phyloP scores from a whole-genome alignment of 2,113 vertebrate genomes.

The Proterorhinus semilunaris region DNA sequence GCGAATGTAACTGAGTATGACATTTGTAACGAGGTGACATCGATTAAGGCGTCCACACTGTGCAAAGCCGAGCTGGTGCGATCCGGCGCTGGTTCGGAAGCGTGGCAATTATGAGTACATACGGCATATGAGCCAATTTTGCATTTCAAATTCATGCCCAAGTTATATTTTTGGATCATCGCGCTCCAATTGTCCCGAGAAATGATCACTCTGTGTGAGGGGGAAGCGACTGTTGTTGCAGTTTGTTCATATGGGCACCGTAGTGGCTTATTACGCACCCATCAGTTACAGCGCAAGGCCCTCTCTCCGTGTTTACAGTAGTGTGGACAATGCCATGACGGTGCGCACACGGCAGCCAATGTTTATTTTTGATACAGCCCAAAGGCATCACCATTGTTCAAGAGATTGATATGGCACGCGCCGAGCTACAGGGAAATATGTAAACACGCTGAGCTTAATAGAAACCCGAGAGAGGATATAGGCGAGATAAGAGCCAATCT shows the following conservation, averaged over 20 bases:
- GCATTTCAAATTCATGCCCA: no score
- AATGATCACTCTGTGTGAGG: no score
- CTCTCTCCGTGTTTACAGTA: slow-evolving; percentile 3
- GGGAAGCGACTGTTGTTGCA: no score
- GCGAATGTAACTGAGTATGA: background rate
- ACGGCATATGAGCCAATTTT: no score
- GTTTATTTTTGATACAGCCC: slow-evolving; percentile 28
- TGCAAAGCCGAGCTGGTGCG: no score
- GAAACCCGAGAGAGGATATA: background rate
- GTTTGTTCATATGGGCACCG: background rate
- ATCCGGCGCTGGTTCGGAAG: no score
- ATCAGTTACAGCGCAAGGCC: background rate
- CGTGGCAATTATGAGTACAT: no score
- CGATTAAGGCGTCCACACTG: no score
- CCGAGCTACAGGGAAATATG: background rate
- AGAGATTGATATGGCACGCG: slow-evolving; percentile 11
- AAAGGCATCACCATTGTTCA: slow-evolving; percentile 27
- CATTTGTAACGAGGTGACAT: background rate
- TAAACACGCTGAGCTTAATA: slow-evolving; percentile 8
- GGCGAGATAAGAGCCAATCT: background rate
- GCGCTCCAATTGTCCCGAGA: no score
- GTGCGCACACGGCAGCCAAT: background rate
- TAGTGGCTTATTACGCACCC: slow-evolving; percentile 8
- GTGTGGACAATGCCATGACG: background rate
- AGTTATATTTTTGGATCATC: no score